Conservation (phyloP, 2,888 invertebrate genomes). For the Gortyna flavago region DNA sequence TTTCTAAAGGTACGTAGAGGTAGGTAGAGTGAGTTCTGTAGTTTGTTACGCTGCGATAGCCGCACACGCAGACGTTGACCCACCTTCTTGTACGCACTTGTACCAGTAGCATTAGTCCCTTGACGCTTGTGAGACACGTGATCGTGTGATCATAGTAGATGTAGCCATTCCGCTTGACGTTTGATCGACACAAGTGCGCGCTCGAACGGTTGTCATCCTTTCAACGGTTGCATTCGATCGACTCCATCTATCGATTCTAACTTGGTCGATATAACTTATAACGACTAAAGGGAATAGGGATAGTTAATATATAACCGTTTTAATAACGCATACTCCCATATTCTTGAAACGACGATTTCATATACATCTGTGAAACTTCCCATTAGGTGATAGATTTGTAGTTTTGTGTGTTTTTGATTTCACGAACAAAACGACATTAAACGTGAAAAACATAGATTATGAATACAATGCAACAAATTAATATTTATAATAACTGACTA, state of each 20-base stretch:
- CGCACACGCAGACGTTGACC: conserved; percentile 52
- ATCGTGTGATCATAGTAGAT: conserved; percentile 51
- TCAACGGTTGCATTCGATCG: conserved; percentile 62
- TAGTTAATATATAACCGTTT: conserved; percentile 56
- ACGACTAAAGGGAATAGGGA: conserved; percentile 56
- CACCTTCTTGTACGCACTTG: conserved; percentile 63
- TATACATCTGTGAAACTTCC: conserved; percentile 58
- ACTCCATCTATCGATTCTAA: conserved; percentile 66
- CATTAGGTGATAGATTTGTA: conserved; percentile 58
- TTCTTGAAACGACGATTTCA: conserved; percentile 50
- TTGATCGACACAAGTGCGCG: conserved; percentile 63
- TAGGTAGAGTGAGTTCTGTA: conserved; percentile 67
- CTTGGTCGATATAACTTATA: conserved; percentile 59
- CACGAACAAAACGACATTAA: conserved; percentile 57
- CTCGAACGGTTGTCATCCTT: conserved; percentile 50
- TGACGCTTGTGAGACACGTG: conserved; percentile 62
- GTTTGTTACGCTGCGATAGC: conserved; percentile 64
- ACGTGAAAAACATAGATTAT: conserved; percentile 57
- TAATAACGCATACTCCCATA: conserved; percentile 48
- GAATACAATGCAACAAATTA: conserved; percentile 70
- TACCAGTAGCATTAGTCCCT: conserved; percentile 58
- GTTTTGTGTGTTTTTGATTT: conserved; percentile 62
- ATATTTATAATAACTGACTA: conserved; percentile 64
- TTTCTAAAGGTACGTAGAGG: conserved; percentile 66
- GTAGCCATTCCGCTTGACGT: conserved; percentile 64